phyloP scores from a whole-genome alignment of 1,140 invertebrate species.

The Anoplophora glabripennis region DNA sequence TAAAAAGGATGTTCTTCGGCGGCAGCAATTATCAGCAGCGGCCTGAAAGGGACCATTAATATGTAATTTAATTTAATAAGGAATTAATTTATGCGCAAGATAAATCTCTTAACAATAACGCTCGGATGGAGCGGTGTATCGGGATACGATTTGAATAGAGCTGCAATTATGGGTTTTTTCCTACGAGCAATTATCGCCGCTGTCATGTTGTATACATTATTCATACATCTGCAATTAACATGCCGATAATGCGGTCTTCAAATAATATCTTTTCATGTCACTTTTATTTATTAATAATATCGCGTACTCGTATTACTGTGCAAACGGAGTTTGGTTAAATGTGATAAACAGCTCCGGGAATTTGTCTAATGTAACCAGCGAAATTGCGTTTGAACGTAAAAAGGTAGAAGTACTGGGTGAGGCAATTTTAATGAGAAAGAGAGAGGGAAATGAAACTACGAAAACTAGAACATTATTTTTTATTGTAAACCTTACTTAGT shows the following conservation, averaged over 20 bases:
- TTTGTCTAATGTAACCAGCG: not conserved
- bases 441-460: not conserved
- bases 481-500: not conserved
- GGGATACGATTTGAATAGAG: too few relatives aligned
- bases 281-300: not conserved
- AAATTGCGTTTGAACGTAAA: not conserved
- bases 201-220: not conserved
- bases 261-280: not conserved
- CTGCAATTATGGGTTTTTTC: too few relatives aligned
- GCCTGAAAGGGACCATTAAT: too few relatives aligned
- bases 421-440: not conserved
- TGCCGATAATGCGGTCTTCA: not conserved
- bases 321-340: not conserved
- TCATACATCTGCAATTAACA: not conserved
- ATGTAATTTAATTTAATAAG: too few relatives aligned
- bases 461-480: not conserved
- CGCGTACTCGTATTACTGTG: not conserved
- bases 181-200: too few relatives aligned
- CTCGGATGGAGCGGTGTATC: too few relatives aligned
- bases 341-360: too few relatives aligned
- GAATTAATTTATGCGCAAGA: too few relatives aligned
- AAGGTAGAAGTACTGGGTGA: not conserved
- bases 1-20: too few relatives aligned
- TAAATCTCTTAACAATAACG: too few relatives aligned
- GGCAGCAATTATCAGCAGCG: too few relatives aligned